These are phyloP conservation scores for Eristalis intricaria DNA, from an alignment of 2,888 invertebrate genomes.

Conservation along the genomic window DNA sequence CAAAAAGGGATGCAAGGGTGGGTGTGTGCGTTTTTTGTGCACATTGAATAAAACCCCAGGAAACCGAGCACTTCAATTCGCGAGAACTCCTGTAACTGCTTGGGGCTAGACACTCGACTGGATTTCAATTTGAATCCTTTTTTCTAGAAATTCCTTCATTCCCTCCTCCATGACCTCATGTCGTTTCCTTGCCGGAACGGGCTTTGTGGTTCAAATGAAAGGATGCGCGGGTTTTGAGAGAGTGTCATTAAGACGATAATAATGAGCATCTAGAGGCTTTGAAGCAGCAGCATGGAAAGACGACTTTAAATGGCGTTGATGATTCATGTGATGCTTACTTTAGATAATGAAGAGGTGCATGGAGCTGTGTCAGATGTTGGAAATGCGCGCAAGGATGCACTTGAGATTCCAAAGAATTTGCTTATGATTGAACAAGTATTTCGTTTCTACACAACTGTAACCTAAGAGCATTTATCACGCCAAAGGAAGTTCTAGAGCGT, in stretches of 20 bases:
- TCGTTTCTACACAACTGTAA: no score
- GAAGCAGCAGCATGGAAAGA: neutral
- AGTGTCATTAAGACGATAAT: constrained; percentile 37
- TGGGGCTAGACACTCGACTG: constrained; percentile 39
- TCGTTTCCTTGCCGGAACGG: neutral
- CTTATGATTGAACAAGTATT: no score
- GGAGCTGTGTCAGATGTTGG: neutral
- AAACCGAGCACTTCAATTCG: neutral
- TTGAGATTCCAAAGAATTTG: neutral
- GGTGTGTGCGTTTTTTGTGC: neutral
- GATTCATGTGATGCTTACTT: neutral
- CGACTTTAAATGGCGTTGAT: constrained; percentile 10
- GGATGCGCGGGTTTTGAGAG: constrained; percentile 3
- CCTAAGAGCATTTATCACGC: neutral
- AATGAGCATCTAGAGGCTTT: neutral
- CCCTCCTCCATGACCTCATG: neutral
- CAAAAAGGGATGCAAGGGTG: no score
- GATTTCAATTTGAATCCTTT: constrained; percentile 12
- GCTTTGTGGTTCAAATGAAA: constrained; percentile 22
- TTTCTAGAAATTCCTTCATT: neutral
- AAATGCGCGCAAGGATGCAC: neutral
- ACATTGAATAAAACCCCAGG: no score
- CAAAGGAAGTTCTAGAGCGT: neutral
- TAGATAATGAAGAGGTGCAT: neutral
- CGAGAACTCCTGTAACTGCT: constrained; percentile 47